Conservation (phyloP, 2,888 invertebrate species). For the Heliconius ethilla region DNA sequence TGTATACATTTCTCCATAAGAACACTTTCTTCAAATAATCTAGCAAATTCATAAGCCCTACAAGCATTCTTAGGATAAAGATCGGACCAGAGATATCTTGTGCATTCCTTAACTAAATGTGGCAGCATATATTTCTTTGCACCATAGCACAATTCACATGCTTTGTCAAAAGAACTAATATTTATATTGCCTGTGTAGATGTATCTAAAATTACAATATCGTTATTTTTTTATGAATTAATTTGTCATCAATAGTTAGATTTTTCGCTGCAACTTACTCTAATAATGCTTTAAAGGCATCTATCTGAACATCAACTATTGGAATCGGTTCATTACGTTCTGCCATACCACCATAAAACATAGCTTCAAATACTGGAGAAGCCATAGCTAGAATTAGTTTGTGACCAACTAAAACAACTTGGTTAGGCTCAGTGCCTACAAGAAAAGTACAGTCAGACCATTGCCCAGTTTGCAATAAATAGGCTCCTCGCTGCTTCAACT, state of each 20-base stretch:
- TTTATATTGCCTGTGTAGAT: conserved; percentile 92
- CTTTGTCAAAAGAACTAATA: conserved; percentile 91
- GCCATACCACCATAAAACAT: conserved; percentile 94
- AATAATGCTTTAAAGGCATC: conserved; percentile 91
- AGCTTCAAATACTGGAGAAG: conserved; percentile 93
- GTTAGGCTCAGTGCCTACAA: conserved; percentile 89
- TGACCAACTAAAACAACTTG: conserved; percentile 89
- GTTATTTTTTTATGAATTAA: not conserved
- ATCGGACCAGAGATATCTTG: conserved; percentile 91
- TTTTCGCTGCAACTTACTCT: conserved; percentile 78
- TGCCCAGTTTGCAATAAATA: conserved; percentile 89
- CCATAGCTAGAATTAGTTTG: conserved; percentile 91
- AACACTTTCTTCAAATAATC: conserved; percentile 90
- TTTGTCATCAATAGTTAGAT: not conserved
- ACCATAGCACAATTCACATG: conserved; percentile 92
- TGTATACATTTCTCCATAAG: conserved; percentile 91
- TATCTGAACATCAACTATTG: conserved; percentile 91
- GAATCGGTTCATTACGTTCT: conserved; percentile 88
- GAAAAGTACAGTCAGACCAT: conserved; percentile 92
- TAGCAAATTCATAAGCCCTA: conserved; percentile 92
- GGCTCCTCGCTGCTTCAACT: conserved; percentile 87
- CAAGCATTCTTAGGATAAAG: conserved; percentile 90
- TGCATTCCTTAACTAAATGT: conserved; percentile 91
- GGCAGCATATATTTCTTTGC: conserved; percentile 95
- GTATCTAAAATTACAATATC: conserved; percentile 79